Conservation (phyloP, 2,797 vertebrate genomes). For the Siniperca scherzeri region DNA sequence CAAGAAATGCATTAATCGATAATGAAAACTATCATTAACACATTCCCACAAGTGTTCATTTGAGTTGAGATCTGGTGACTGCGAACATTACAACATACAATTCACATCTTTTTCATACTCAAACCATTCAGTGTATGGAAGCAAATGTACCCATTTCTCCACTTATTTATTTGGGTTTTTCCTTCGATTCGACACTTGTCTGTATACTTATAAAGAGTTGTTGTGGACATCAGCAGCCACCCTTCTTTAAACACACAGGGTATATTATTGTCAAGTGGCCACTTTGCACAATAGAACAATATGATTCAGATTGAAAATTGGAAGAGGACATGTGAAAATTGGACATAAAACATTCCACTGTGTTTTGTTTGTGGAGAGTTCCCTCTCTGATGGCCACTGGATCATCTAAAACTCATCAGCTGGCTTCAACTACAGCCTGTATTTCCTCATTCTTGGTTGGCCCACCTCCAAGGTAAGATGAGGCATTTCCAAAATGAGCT, state of each 20-base stretch:
- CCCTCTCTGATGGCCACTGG: background rate
- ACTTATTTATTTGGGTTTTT: background rate
- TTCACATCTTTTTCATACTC: background rate
- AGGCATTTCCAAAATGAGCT: slow-evolving; percentile 17
- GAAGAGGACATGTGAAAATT: slow-evolving; percentile 6
- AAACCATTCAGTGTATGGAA: background rate
- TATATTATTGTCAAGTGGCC: slow-evolving; percentile 14
- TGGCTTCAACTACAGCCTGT: background rate
- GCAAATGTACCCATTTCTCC: background rate
- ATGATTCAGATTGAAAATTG: no score
- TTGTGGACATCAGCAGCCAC: slow-evolving; percentile 20
- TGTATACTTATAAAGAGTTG: background rate
- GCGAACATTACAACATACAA: background rate
- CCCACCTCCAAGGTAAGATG: background rate
- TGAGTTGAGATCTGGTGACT: background rate
- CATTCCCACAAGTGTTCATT: background rate
- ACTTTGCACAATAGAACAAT: slow-evolving; percentile 7
- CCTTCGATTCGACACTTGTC: background rate
- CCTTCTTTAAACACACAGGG: background rate
- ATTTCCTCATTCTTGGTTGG: slow-evolving; percentile 32
- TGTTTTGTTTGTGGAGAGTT: slow-evolving; percentile 5
- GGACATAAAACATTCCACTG: background rate
- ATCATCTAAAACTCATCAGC: slow-evolving; percentile 1
- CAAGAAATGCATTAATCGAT: background rate
- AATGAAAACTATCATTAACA: background rate